Evolutionary conservation across 2,888 invertebrate genomes (phyloP).

Genomic region (Clanis bilineata): DNA sequence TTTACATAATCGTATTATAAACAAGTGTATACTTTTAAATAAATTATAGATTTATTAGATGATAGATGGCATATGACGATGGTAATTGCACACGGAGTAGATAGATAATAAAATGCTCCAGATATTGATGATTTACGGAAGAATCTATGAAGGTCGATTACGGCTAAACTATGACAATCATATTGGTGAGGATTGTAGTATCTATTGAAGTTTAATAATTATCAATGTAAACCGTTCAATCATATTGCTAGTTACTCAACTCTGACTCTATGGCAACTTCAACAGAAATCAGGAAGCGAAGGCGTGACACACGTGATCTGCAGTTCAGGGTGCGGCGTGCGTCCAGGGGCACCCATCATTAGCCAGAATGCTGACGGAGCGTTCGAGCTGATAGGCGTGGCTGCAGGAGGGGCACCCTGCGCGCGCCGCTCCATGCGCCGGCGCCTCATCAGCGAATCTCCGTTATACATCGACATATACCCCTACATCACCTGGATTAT

Average conservation of each 20-base stretch:
- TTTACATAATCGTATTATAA: not conserved
- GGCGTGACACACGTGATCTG: constrained; percentile 65
- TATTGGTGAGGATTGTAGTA: too few relatives aligned
- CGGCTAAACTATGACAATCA: too few relatives aligned
- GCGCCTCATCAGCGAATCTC: constrained; percentile 58
- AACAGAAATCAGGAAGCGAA: constrained; percentile 56
- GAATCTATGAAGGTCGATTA: too few relatives aligned
- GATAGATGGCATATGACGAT: not conserved
- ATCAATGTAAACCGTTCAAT: not conserved
- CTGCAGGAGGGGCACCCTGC: constrained; percentile 58
- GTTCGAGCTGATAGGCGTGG: constrained; percentile 62
- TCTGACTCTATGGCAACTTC: too few relatives aligned
- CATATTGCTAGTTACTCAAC: too few relatives aligned
- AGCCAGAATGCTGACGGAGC: constrained; percentile 55
- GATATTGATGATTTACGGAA: too few relatives aligned
- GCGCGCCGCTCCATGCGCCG: constrained; percentile 50
- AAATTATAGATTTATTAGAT: too few relatives aligned
- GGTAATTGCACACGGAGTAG: too few relatives aligned
- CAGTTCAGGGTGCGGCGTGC: constrained; percentile 65
- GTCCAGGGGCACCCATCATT: constrained; percentile 63
- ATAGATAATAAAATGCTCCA: too few relatives aligned
- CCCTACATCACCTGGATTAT: constrained; percentile 66
- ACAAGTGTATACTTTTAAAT: not conserved
- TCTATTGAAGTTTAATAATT: too few relatives aligned
- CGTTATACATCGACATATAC: constrained; percentile 65